Percentiles rank a stretch among this genome's conserved stretches.
phyloP scores from a whole-genome alignment of 1,140 invertebrate genomes.

The Trachelipus rathkii region DNA sequence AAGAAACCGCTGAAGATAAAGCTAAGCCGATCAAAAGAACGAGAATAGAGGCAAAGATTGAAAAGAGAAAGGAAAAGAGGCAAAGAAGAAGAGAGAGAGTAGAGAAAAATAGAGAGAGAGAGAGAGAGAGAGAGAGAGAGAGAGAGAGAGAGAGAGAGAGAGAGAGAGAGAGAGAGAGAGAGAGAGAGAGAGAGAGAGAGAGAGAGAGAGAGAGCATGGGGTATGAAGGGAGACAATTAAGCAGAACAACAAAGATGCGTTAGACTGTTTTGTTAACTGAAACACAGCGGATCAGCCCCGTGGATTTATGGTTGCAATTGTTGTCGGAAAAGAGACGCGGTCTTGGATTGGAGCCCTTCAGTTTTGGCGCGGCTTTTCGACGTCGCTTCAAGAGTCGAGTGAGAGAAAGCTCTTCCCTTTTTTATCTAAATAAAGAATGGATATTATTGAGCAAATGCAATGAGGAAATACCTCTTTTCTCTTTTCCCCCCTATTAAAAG shows the following conservation, averaged over 20 bases:
- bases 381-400: too few relatives aligned
- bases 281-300: background rate
- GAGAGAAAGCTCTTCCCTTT: too few relatives aligned
- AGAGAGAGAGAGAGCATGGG: conserved; percentile 3
- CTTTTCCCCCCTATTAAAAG: too few relatives aligned
- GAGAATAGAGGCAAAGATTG: too few relatives aligned
- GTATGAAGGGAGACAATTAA: background rate
- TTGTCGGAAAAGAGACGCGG: background rate
- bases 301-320: background rate
- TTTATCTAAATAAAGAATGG: too few relatives aligned
- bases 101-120: background rate
- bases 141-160: background rate
- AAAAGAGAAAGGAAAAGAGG: too few relatives aligned
- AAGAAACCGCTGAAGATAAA: too few relatives aligned
- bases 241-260: background rate
- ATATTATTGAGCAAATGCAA: too few relatives aligned
- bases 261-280: background rate
- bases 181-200: conserved; percentile 11
- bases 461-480: too few relatives aligned
- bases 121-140: conserved; percentile 3
- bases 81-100: too few relatives aligned
- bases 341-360: background rate
- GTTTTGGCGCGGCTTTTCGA: too few relatives aligned
- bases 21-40: too few relatives aligned
- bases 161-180: background rate